These are phyloP conservation scores for Eilema griseolum DNA, from an alignment of 2,888 invertebrate species.

Conservation along the genomic window DNA sequence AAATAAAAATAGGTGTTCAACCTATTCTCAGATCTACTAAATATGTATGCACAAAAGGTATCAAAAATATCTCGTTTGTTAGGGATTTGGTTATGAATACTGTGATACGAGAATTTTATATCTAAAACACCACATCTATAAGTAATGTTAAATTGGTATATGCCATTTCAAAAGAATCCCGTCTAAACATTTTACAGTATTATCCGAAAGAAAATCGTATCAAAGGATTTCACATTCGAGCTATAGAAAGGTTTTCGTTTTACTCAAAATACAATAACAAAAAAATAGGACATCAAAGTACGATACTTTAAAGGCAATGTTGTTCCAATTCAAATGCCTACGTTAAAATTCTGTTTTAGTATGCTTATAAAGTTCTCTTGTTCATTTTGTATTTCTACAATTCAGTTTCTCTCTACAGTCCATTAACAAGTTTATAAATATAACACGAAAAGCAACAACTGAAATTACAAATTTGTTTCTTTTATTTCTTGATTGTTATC, in stretches of 20 bases:
- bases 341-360: neutral
- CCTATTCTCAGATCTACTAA: too few relatives aligned
- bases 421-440: too few relatives aligned
- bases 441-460: too few relatives aligned
- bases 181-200: neutral
- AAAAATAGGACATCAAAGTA: neutral
- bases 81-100: too few relatives aligned
- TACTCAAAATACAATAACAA: slow-evolving; percentile 10
- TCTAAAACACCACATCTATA: neutral
- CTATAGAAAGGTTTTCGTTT: neutral
- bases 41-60: too few relatives aligned
- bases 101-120: too few relatives aligned
- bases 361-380: too few relatives aligned
- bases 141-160: neutral
- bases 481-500: neutral
- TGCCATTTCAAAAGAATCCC: neutral
- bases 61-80: too few relatives aligned
- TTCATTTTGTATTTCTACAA: too few relatives aligned
- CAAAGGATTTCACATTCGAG: slow-evolving; percentile 9
- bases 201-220: neutral
- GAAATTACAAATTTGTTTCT: neutral
- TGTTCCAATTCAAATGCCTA: neutral
- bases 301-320: neutral
- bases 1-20: too few relatives aligned
- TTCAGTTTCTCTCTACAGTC: too few relatives aligned